Evolutionary conservation across 2,113 vertebrate genomes (phyloP).

Genomic region (Canis aureus): DNA sequence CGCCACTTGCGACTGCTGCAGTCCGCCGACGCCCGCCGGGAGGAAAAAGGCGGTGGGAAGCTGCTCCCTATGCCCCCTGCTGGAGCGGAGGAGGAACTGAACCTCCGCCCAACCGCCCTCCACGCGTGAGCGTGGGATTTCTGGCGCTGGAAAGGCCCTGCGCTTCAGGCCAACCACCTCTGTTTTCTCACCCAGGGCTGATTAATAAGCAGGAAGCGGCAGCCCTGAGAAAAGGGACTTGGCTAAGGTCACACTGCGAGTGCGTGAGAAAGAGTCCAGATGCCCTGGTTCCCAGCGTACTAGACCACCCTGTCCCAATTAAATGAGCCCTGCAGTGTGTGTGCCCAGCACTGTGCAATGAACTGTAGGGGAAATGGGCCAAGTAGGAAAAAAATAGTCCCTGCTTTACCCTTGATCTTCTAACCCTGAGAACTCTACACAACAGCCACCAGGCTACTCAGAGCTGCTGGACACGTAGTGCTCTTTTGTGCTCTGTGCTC

Average conservation of each 20-base stretch:
- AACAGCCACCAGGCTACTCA: background rate
- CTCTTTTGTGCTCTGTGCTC: slow-evolving; percentile 44
- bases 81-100: slow-evolving; percentile 81
- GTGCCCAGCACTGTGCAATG: background rate
- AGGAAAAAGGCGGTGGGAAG: background rate
- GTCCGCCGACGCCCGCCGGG: background rate
- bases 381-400: slow-evolving; percentile 29
- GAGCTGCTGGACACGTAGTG: background rate
- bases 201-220: background rate
- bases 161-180: background rate
- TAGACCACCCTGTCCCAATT: slow-evolving; percentile 12
- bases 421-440: background rate
- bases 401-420: background rate
- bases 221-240: slow-evolving; percentile 37
- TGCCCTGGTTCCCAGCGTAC: slow-evolving; percentile 1
- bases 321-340: slow-evolving; percentile 5
- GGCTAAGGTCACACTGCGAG: slow-evolving; percentile 50
- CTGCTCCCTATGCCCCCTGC: slow-evolving; percentile 69
- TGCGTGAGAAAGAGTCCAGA: slow-evolving; percentile 44
- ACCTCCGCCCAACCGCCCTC: background rate
- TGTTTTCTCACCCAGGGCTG: background rate
- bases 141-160: background rate
- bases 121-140: background rate
- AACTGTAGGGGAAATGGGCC: background rate
- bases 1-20: background rate